Base-by-base conservation (phyloP, 2,797 vertebrate genomes). In the Poliocrania exsul region DNA sequence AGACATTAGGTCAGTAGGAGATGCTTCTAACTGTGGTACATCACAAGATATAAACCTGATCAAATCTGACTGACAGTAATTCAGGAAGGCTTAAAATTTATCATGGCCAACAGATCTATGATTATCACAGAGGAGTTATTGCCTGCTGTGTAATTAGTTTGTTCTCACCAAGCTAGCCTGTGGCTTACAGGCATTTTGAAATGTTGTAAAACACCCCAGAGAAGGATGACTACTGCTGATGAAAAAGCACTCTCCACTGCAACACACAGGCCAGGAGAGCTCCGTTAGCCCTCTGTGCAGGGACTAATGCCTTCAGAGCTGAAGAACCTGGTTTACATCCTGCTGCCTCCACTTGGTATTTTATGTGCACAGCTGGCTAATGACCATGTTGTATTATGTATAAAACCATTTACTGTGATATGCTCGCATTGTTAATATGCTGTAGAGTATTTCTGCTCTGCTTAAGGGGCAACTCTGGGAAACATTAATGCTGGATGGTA, bases 391-490 rank as follows among this genome's bases (percentile, higher is more conserved):
- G 86, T 38, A 75, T 92, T 91, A 92, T 91, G 90, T 53, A 92
- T 62, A 83, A 80, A 90, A 92, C 67, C 42, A 88, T 87, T 95
- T 79, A 29, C 88, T 78, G 75, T 26, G 67, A 78, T 74, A 83
- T 20, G 70, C 70, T 91, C 5, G 1, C 26, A 26, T n/a, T 89
- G 83, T 47, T 96, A 93, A 90, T 80, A 86, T 71, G 82, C 92
- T 88, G 54, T 47, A n/a, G 69, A 90, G 74, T 62, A 82, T 69
- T 92, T 94, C 50, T 72, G 46, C 57, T 93, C 85, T 65, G 67
- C 83, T 92, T 87, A 86, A 96, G 95, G 94, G 82, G 58, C 62
- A 95, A 92, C 88, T 87, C 35, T 82, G 92, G 95, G 91, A 96
- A 90, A 89, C 70, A 86, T 95, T 95, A 92, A 77, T n/a, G 44